phyloP scores from a whole-genome alignment of 2,113 vertebrate species.

The Urocolius indicus region DNA sequence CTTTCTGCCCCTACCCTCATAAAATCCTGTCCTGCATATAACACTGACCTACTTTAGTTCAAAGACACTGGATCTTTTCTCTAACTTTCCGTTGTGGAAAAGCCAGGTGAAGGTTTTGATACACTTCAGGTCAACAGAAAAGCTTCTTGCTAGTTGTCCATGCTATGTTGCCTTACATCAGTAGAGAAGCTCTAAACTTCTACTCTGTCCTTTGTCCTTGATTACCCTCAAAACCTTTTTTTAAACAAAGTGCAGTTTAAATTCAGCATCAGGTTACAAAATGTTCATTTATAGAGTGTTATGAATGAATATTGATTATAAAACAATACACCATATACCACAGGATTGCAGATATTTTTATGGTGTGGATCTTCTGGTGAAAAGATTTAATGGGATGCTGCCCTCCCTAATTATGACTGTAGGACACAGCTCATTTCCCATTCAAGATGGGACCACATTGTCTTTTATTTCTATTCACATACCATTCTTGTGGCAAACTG shows the following conservation, averaged over 20 bases:
- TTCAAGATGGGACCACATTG: neutral
- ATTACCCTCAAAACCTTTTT: constrained; percentile 13
- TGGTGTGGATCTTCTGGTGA: constrained; percentile 26
- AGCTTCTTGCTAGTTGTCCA: neutral
- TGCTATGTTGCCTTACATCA: neutral
- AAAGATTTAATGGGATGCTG: constrained; percentile 35
- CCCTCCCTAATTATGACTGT: constrained; percentile 34
- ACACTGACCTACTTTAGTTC: constrained; percentile 58
- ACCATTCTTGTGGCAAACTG: constrained; percentile 28
- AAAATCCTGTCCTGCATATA: constrained; percentile 63
- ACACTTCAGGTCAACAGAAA: neutral
- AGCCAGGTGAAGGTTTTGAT: constrained; percentile 54
- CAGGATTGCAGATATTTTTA: constrained; percentile 35
- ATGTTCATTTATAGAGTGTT: constrained; percentile 1
- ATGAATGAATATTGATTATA: constrained; percentile 59
- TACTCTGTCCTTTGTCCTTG: constrained; percentile 26
- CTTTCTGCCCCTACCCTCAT: constrained; percentile 63
- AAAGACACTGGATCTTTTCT: constrained; percentile 4
- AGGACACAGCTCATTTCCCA: constrained; percentile 39
- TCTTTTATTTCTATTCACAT: constrained; percentile 24
- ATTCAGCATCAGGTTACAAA: constrained; percentile 11
- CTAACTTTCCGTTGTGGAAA: neutral
- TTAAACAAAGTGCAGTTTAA: neutral
- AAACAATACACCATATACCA: neutral
- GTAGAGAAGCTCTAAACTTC: neutral